Evolutionary conservation across 92 coral and sea anemone genomes (phyloP).

Genomic region (Zoanthus sociatus): DNA sequence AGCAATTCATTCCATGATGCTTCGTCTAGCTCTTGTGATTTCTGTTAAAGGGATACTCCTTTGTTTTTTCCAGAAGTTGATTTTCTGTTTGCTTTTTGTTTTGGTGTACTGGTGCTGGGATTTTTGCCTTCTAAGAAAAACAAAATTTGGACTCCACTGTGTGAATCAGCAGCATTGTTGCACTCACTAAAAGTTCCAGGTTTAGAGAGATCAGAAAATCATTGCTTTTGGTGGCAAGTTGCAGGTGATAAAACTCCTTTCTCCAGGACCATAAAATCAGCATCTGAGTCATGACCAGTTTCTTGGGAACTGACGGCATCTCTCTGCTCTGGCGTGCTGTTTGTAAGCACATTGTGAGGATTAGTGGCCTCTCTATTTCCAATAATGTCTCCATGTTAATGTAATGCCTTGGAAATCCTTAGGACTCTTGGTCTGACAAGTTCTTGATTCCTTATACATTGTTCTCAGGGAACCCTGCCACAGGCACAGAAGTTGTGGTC

Average conservation of each 20-base stretch:
- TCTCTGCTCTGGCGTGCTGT: background rate
- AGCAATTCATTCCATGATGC: conserved; percentile 55
- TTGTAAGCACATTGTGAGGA: conserved; percentile 12
- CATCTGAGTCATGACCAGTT: background rate
- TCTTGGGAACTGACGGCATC: background rate
- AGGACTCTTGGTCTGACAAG: no score
- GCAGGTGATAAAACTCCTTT: conserved; percentile 29
- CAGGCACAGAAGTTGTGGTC: no score
- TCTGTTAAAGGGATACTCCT: conserved; percentile 38
- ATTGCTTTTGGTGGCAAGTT: conserved; percentile 11
- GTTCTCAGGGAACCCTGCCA: no score
- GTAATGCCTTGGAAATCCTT: background rate
- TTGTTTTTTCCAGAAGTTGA: background rate
- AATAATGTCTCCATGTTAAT: conserved; percentile 2
- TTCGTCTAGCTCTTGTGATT: conserved; percentile 49
- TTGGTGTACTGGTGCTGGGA: conserved; percentile 3
- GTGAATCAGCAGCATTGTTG: background rate
- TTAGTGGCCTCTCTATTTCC: background rate
- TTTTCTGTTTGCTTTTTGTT: background rate
- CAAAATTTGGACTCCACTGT: background rate
- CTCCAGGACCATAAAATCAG: conserved; percentile 36
- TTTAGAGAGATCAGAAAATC: background rate
- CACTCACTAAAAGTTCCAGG: conserved; percentile 23
- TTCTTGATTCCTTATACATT: no score
- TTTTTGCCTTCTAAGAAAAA: background rate